phyloP scores from a whole-genome alignment of 2,797 vertebrate genomes.

The Phyllotis vaccarum region DNA sequence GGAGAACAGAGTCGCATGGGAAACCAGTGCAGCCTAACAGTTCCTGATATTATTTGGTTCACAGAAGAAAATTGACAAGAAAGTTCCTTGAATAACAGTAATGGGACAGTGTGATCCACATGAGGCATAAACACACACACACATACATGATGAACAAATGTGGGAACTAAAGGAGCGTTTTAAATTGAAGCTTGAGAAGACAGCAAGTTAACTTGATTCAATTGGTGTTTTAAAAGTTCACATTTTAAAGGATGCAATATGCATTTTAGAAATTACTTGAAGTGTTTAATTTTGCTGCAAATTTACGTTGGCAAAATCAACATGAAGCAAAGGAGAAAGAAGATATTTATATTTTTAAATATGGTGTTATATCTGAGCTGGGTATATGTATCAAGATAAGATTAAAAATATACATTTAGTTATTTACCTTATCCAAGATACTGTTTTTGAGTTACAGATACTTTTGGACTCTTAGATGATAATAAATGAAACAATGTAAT shows the following conservation, averaged over 20 bases:
- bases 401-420: neutral
- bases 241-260: conserved; percentile 57
- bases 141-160: neutral
- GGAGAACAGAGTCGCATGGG: conserved; percentile 60
- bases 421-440: conserved; percentile 19
- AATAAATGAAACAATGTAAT: conserved; percentile 14
- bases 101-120: neutral
- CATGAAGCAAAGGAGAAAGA: neutral
- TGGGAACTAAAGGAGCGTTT: conserved; percentile 40
- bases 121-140: neutral
- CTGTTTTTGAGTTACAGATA: neutral
- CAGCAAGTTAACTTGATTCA: conserved; percentile 18
- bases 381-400: neutral
- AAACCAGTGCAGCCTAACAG: conserved; percentile 43
- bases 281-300: conserved; percentile 43
- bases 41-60: conserved; percentile 60
- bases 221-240: conserved; percentile 52
- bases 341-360: conserved; percentile 49
- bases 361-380: neutral
- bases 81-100: neutral
- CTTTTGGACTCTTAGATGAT: neutral
- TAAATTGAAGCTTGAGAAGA: conserved; percentile 42
- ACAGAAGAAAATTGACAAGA: conserved; percentile 42
- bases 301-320: conserved; percentile 35
- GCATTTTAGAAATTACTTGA: conserved; percentile 48